Evolutionary conservation across 2,113 vertebrate genomes (phyloP).

Genomic region (Malurus elegans): DNA sequence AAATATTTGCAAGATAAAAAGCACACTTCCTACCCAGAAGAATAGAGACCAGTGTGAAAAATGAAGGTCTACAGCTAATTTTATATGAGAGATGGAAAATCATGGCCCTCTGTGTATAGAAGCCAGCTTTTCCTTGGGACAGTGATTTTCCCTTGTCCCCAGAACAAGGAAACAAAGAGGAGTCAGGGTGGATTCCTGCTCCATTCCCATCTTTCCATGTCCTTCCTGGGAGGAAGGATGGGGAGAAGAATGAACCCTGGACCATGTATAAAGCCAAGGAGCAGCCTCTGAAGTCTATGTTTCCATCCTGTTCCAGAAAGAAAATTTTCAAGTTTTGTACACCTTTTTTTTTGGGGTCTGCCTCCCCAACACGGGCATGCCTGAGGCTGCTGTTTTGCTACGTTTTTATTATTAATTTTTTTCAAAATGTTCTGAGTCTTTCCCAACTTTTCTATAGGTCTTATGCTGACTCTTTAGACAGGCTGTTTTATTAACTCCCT

Average conservation of each 20-base stretch:
- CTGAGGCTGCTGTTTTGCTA: not conserved
- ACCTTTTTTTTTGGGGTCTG: not conserved
- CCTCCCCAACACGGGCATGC: no score
- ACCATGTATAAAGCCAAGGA: not conserved
- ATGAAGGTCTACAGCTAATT: not conserved
- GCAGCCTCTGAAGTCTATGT: not conserved
- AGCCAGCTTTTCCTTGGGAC: not conserved
- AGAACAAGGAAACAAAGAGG: not conserved
- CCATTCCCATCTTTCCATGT: accelerated
- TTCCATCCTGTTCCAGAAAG: not conserved
- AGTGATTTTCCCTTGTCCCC: not conserved
- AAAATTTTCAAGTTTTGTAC: not conserved
- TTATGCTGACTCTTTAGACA: not conserved
- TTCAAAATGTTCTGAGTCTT: not conserved
- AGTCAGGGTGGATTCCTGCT: not conserved
- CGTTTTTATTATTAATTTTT: not conserved
- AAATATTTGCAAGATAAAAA: not conserved
- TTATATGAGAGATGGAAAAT: not conserved
- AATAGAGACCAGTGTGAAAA: not conserved
- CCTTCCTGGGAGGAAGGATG: not conserved
- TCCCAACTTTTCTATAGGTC: not conserved
- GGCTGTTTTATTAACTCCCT: not conserved
- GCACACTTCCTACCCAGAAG: not conserved
- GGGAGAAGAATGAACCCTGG: not conserved
- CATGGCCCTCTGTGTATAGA: not conserved